Percentiles rank a stretch among this genome's conserved stretches.
Conservation (phyloP, 2,113 vertebrate species). For the Macquaria ambigua region DNA sequence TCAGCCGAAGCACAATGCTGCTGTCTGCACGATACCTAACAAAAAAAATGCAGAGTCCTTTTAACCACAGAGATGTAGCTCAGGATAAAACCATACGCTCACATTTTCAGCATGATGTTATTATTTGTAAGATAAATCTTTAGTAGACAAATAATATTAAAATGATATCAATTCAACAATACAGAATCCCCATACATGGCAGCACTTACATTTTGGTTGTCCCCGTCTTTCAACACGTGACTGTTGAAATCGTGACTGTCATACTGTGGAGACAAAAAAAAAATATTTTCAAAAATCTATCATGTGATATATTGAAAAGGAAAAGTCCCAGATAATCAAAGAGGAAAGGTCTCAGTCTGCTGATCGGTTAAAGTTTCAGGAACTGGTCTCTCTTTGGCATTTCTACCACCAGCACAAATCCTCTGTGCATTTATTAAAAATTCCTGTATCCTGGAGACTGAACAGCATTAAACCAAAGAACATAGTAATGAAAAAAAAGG, state of each 20-base stretch:
- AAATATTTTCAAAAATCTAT: not conserved
- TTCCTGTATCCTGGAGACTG: constrained; percentile 63
- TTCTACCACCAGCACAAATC: constrained; percentile 42
- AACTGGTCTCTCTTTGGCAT: constrained; percentile 32
- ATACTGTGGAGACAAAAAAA: constrained; percentile 35
- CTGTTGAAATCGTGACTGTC: constrained; percentile 26
- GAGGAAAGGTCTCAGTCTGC: constrained; percentile 11
- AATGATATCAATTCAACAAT: not conserved
- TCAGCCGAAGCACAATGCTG: not conserved
- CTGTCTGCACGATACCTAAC: not conserved
- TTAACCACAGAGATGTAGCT: not conserved
- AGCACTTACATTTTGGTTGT: constrained; percentile 64
- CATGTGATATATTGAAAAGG: not conserved
- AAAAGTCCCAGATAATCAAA: constrained; percentile 18
- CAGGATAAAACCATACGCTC: not conserved
- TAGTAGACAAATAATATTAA: not conserved
- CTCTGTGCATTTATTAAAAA: constrained; percentile 74
- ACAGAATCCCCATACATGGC: not conserved
- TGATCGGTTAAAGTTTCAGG: constrained; percentile 3
- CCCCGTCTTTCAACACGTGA: constrained; percentile 35
- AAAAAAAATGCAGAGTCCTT: not conserved
- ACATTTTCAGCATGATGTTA: not conserved
- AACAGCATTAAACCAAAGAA: constrained; percentile 43
- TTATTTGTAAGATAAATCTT: not conserved
- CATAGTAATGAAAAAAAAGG: constrained; percentile 3